phyloP scores from a whole-genome alignment of 1,140 invertebrate species.

The Acyrthosiphon pisum region DNA sequence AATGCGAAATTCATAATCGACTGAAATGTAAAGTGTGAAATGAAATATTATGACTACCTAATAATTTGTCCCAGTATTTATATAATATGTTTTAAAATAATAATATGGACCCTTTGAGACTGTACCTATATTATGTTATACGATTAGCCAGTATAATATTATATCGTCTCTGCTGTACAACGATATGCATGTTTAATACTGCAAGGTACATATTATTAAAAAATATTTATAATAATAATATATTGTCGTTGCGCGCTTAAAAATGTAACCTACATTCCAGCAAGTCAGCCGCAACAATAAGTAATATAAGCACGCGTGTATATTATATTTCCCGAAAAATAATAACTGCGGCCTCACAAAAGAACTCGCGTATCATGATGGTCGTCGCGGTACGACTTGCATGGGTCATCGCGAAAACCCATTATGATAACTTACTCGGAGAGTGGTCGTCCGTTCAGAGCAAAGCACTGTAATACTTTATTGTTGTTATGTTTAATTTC shows the following conservation, averaged over 20 bases:
- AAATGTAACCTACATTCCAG: slow-evolving; percentile 34
- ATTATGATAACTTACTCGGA: not conserved
- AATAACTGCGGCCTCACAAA: not conserved
- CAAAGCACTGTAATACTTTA: not conserved
- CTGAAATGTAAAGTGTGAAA: not conserved
- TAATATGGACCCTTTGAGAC: not conserved
- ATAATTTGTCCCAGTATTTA: not conserved
- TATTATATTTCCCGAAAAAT: slow-evolving; percentile 4
- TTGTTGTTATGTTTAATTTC: not conserved
- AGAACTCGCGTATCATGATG: slow-evolving; percentile 19
- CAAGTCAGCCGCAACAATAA: not conserved
- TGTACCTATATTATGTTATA: not conserved
- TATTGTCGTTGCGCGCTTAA: not conserved
- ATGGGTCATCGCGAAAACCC: not conserved
- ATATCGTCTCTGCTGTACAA: not conserved
- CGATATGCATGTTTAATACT: not conserved
- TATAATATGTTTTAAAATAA: not conserved
- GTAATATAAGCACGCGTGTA: not conserved
- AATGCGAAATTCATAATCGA: not conserved
- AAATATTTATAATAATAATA: not conserved
- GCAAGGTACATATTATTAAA: not conserved
- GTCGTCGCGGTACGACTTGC: not conserved
- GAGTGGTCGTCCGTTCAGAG: not conserved
- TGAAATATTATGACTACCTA: not conserved
- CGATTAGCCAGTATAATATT: too few species aligned